Percentiles rank a stretch among this genome's conserved stretches.
These are phyloP conservation scores for Ranitomeya imitator DNA, from an alignment of 2,113 vertebrate species.

Conservation along the genomic window DNA sequence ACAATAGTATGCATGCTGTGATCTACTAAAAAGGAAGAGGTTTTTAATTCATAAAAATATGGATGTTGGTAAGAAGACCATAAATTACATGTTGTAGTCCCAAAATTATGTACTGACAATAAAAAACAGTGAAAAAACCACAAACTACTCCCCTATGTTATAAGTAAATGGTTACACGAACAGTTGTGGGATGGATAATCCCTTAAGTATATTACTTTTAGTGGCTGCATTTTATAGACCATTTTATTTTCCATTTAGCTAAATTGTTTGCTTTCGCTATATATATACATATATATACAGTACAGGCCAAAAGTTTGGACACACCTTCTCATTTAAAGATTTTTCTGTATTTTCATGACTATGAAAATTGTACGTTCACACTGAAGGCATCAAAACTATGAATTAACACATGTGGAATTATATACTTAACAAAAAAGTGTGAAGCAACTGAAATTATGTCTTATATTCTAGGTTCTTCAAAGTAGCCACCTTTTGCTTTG, in stretches of 20 bases:
- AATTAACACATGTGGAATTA: too few relatives aligned
- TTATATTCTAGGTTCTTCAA: too few relatives aligned
- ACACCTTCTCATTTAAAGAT: too few relatives aligned
- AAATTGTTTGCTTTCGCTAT: neutral
- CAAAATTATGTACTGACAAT: slow-evolving; percentile 22
- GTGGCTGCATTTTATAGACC: neutral
- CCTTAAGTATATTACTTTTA: neutral
- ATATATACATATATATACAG: too few relatives aligned
- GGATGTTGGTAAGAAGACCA: slow-evolving; percentile 20
- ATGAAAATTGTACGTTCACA: too few relatives aligned
- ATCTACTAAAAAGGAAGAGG: neutral
- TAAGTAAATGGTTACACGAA: neutral
- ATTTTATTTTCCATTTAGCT: neutral
- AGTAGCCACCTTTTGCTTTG: too few relatives aligned
- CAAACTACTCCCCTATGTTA: neutral
- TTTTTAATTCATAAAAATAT: neutral
- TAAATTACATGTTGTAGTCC: slow-evolving; percentile 25
- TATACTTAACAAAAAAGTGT: too few relatives aligned
- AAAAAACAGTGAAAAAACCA: slow-evolving; percentile 22
- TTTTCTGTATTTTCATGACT: too few relatives aligned
- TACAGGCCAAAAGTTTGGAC: too few relatives aligned
- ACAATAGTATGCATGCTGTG: neutral
- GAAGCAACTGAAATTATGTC: too few relatives aligned
- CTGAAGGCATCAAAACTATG: too few relatives aligned
- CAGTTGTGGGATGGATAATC: neutral